Base-by-base conservation (phyloP, 2,888 invertebrate genomes). In the Rotaria macrura region DNA sequence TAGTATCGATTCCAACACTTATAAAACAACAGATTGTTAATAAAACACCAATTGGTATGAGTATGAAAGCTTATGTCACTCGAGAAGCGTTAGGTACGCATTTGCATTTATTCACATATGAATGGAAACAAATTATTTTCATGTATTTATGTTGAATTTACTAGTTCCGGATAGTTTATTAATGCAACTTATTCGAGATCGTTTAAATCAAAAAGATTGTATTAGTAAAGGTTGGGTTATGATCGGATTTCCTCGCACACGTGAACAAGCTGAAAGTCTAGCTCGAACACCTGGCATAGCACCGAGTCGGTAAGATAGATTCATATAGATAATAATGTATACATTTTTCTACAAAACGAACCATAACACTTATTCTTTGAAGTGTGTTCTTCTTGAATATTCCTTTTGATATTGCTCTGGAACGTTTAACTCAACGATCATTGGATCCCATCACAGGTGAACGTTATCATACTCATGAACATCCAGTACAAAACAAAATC, bases 331-430 rank as follows among this genome's bases (percentile, higher is more conserved):
- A 65, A 65, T 23, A 54, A 54, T 10, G n/a, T n/a, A n/a, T n/a
- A n/a, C 3, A 2, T 49, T 9, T 14, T 49, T 49, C 3, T 12
- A 49, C 7, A 54, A 54, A 54, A 23, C 23, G 34, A 12, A 17
- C 29, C n/a, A n/a, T n/a, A n/a, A n/a, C n/a, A n/a, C n/a, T n/a
- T 34, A 65, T 34, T 17, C 20, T 65, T 34, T 83, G 1, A 79
- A 91, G 91, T 87, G 89, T 90, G 34, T 91, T 91, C 87, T 90
- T 91, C 88, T 88, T 91, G 83, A 90, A 91, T 86, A 89, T 91
- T n/a, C 90, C 90, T 4, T 89, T 89, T 87, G 90, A 91, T 87
- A 89, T 90, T 4, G 90, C 90, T 3, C 87, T 91, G 65, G 91
- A 91, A 88, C 87, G 91, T 49, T 87, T 91, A 65, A 89, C 90